Percentiles rank a stretch among this genome's conserved stretches.
These are phyloP conservation scores for Melopsittacus undulatus DNA, from an alignment of 2,797 vertebrate species.

Conservation along the genomic window DNA sequence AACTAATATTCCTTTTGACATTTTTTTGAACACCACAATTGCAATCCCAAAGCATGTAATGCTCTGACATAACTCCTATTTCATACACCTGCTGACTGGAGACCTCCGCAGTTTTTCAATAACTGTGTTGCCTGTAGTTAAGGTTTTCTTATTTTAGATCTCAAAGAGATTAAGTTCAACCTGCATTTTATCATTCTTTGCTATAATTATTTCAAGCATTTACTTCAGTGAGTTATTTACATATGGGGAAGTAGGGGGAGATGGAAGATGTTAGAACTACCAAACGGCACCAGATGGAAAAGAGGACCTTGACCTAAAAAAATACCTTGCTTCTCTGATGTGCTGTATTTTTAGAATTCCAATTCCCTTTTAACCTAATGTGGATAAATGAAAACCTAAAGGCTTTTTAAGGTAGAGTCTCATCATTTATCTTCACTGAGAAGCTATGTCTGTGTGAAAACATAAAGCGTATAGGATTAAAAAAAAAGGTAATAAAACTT, in stretches of 20 bases:
- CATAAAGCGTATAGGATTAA: slow-evolving; percentile 1
- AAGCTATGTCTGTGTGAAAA: slow-evolving; percentile 51
- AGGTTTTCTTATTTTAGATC: slow-evolving; percentile 53
- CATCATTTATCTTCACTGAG: slow-evolving; percentile 64
- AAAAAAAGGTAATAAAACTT: slow-evolving; percentile 59
- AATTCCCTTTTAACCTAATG: slow-evolving; percentile 66
- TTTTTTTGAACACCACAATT: slow-evolving; percentile 9
- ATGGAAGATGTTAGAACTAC: slow-evolving; percentile 59
- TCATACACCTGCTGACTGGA: slow-evolving; percentile 17
- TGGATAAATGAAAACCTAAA: slow-evolving; percentile 60
- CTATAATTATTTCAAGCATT: slow-evolving; percentile 64
- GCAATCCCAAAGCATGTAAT: neutral
- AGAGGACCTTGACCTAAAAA: slow-evolving; percentile 56
- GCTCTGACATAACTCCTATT: slow-evolving; percentile 2
- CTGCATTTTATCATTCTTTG: slow-evolving; percentile 59
- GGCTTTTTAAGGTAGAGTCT: slow-evolving; percentile 55
- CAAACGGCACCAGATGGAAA: slow-evolving; percentile 58
- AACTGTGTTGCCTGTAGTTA: slow-evolving; percentile 6
- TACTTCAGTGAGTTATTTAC: slow-evolving; percentile 63
- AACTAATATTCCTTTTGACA: neutral
- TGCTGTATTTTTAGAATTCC: slow-evolving; percentile 64
- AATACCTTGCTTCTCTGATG: slow-evolving; percentile 63
- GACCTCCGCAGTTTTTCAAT: slow-evolving; percentile 7
- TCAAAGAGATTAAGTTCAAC: slow-evolving; percentile 39
- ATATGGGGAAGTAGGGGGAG: slow-evolving; percentile 47